These are phyloP conservation scores for Neelides folsomi DNA, from an alignment of 2,888 invertebrate species.

Conservation along the genomic window DNA sequence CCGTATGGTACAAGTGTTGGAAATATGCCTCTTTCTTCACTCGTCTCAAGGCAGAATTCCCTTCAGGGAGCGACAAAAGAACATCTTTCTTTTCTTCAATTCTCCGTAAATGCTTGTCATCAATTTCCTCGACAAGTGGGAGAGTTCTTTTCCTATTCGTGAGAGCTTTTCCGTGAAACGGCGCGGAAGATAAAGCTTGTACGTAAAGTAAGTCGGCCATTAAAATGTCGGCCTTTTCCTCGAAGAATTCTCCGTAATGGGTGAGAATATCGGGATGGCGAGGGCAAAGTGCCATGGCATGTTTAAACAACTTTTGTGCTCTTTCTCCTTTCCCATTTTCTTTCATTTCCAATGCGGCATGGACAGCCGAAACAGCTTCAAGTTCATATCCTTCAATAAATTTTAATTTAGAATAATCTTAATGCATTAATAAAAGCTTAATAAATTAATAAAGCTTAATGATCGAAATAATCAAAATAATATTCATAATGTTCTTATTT, in stretches of 20 bases:
- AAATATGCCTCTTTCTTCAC: constrained; percentile 92
- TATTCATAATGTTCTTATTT: constrained; percentile 1
- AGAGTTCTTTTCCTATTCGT: constrained; percentile 71
- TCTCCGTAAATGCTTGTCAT: constrained; percentile 58
- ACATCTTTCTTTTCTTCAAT: constrained; percentile 75
- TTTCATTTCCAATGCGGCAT: constrained; percentile 74
- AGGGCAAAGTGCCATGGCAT: constrained; percentile 81
- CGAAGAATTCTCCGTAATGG: constrained; percentile 80
- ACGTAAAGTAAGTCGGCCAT: constrained; percentile 81
- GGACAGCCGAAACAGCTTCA: constrained; percentile 73
- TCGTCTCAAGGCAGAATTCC: constrained; percentile 62
- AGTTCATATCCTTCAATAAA: constrained; percentile 40
- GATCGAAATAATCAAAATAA: neutral
- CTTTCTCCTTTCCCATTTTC: constrained; percentile 67
- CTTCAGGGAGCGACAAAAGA: constrained; percentile 65
- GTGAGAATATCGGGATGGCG: constrained; percentile 82
- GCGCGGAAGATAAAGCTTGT: constrained; percentile 67
- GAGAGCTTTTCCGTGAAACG: constrained; percentile 65
- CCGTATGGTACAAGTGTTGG: constrained; percentile 86
- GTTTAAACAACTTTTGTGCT: constrained; percentile 72
- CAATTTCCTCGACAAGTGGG: constrained; percentile 69
- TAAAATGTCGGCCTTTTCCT: constrained; percentile 60
- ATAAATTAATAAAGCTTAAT: too few species aligned
- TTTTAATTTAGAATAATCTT: too few species aligned
- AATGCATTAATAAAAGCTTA: too few species aligned